phyloP scores from a whole-genome alignment of 2,113 vertebrate species.

The Nanorana parkeri region DNA sequence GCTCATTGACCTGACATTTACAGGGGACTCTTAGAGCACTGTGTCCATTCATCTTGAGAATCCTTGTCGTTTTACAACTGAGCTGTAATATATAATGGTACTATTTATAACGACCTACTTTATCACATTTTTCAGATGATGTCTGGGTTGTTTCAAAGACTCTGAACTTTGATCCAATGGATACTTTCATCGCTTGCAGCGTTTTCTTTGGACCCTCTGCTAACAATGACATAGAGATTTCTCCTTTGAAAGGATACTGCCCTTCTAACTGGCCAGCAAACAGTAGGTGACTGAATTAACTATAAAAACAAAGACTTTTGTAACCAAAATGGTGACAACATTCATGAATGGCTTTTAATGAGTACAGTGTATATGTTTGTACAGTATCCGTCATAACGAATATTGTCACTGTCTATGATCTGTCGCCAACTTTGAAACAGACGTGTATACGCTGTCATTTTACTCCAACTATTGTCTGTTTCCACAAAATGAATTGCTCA shows the following conservation, averaged over 20 bases:
- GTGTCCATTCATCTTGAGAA: background rate
- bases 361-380: background rate
- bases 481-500: too few relatives aligned
- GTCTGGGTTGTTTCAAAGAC: slow-evolving; percentile 83
- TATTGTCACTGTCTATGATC: background rate
- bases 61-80: background rate
- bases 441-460: too few relatives aligned
- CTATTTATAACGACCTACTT: slow-evolving; percentile 13
- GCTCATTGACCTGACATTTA: background rate
- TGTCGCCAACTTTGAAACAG: background rate
- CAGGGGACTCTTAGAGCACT: background rate
- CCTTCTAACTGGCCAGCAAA: slow-evolving; percentile 74
- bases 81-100: background rate
- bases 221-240: slow-evolving; percentile 73
- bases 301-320: background rate
- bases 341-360: background rate
- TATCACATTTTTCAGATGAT: slow-evolving; percentile 69
- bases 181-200: slow-evolving; percentile 78
- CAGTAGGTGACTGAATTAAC: slow-evolving; percentile 66
- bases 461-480: too few relatives aligned
- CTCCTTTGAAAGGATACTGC: slow-evolving; percentile 76
- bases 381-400: background rate
- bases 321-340: too few relatives aligned
- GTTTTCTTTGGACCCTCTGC: slow-evolving; percentile 79
- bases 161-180: slow-evolving; percentile 70